These are phyloP conservation scores for Drosophila putrida DNA, from an alignment of 2,888 invertebrate genomes.

Conservation along the genomic window DNA sequence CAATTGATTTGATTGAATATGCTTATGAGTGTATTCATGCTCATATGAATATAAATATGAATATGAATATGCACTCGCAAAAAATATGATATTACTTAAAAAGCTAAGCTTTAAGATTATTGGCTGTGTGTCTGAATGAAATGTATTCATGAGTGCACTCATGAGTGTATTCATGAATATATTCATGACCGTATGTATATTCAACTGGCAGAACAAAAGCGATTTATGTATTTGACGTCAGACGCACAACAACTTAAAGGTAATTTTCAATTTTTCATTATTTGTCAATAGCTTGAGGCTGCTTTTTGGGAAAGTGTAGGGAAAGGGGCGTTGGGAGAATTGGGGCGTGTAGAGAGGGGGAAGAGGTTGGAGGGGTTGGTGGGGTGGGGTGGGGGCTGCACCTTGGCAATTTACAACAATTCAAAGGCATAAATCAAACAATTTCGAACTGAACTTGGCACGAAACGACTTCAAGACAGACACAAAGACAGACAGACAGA, in stretches of 20 bases:
- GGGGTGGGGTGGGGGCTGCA: conserved; percentile 1
- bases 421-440: conserved; percentile 79
- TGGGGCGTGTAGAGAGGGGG: background rate
- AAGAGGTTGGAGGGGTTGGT: background rate
- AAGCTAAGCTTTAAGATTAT: background rate
- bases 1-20: conserved; percentile 21
- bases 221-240: conserved; percentile 15
- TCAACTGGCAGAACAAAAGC: conserved; percentile 3
- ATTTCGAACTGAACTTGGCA: conserved; percentile 71
- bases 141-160: conserved; percentile 16
- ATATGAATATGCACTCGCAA: no score
- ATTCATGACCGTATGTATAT: conserved; percentile 17
- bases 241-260: conserved; percentile 39
- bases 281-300: conserved; percentile 68
- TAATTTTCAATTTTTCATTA: conserved; percentile 77
- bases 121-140: background rate
- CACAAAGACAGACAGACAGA: conserved; percentile 23
- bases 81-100: no score
- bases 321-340: conserved; percentile 2
- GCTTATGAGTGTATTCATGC: conserved; percentile 10
- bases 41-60: background rate
- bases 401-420: conserved; percentile 74
- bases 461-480: conserved; percentile 36
- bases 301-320: background rate
- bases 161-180: conserved; percentile 10